phyloP scores from a whole-genome alignment of 1,140 invertebrate species.

The Schlechtendalia chinensis region DNA sequence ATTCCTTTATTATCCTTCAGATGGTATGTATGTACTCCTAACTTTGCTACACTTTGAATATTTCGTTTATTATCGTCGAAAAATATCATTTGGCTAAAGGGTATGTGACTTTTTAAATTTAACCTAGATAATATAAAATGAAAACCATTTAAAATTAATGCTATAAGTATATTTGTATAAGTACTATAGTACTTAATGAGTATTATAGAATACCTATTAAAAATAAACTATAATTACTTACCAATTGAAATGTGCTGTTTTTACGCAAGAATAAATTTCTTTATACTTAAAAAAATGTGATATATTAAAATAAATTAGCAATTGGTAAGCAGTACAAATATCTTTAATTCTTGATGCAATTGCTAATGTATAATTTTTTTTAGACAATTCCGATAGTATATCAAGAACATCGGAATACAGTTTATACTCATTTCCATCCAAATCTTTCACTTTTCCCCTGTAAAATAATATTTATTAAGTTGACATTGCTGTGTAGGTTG shows the following conservation, averaged over 20 bases:
- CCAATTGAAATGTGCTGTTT: constrained; percentile 51
- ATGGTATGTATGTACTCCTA: neutral
- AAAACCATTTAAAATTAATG: no score
- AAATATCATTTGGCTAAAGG: constrained; percentile 11
- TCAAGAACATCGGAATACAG: constrained; percentile 18
- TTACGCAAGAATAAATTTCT: constrained; percentile 52
- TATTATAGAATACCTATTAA: neutral
- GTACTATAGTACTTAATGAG: no score
- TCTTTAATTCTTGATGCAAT: constrained; percentile 53
- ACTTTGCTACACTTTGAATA: constrained; percentile 9
- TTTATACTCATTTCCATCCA: neutral
- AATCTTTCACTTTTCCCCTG: constrained; percentile 1
- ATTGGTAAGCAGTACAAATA: constrained; percentile 52
- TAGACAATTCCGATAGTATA: constrained; percentile 41
- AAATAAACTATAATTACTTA: constrained; percentile 11
- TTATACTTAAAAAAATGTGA: constrained; percentile 50
- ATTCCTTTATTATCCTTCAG: constrained; percentile 3
- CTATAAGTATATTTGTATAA: neutral
- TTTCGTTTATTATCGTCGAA: constrained; percentile 21
- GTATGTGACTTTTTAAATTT: constrained; percentile 7
- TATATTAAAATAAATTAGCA: constrained; percentile 52
- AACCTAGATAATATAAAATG: neutral
- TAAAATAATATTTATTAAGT: neutral
- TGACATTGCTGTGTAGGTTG: neutral
- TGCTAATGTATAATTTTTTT: constrained; percentile 41